phyloP scores from a whole-genome alignment of 1,140 invertebrate species.

The Micrasema minimum region DNA sequence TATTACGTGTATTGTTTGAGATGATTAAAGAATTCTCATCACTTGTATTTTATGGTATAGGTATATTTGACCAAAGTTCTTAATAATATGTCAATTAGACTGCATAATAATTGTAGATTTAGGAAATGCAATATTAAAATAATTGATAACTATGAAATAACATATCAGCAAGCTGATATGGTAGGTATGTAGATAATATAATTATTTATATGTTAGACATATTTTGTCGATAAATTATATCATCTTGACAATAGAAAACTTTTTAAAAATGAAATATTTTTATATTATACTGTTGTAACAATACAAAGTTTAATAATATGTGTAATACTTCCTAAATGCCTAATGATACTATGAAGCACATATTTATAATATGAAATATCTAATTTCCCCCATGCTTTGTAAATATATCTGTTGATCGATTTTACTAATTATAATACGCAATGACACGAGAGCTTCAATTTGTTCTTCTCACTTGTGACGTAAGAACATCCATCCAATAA shows the following conservation, averaged over 20 bases:
- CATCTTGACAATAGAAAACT: conserved; percentile 31
- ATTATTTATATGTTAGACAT: conserved; percentile 6
- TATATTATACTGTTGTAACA: conserved; percentile 28
- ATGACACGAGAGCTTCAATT: conserved; percentile 27
- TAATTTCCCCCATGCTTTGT: too few relatives aligned
- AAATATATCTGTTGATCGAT: too few relatives aligned
- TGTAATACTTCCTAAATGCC: conserved; percentile 11
- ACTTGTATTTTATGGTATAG: conserved; percentile 38
- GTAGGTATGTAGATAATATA: conserved; percentile 20
- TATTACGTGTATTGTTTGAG: too few relatives aligned
- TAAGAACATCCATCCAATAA: conserved; percentile 31
- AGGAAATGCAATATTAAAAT: conserved; percentile 42
- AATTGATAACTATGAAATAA: conserved; percentile 33
- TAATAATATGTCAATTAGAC: conserved; percentile 50
- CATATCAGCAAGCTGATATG: conserved; percentile 42
- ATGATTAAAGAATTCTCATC: conserved; percentile 37
- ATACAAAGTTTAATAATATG: neutral
- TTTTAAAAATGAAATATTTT: conserved; percentile 11
- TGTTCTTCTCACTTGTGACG: conserved; percentile 4
- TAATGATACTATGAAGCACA: neutral
- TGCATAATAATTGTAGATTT: conserved; percentile 38
- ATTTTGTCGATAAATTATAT: conserved; percentile 33
- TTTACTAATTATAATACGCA: too few relatives aligned
- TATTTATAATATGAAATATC: conserved; percentile 18
- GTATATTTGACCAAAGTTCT: conserved; percentile 51